phyloP scores from a whole-genome alignment of 1,140 invertebrate species.

The Hyposmocoma kahamanoa region DNA sequence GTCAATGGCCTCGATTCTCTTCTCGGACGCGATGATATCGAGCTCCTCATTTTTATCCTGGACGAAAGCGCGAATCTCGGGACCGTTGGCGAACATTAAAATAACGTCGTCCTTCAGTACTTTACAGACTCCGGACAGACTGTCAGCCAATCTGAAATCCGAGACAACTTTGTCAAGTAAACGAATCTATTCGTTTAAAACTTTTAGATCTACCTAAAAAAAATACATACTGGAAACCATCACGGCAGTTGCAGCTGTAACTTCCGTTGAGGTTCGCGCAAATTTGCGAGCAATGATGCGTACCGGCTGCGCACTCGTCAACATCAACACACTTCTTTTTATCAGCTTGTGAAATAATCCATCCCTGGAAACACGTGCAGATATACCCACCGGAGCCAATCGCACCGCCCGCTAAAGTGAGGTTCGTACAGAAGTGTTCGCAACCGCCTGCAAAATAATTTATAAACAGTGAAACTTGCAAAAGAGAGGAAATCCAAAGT shows the following conservation, averaged over 20 bases:
- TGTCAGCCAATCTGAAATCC: conserved; percentile 77
- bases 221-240: conserved; percentile 80
- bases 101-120: conserved; percentile 78
- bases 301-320: conserved; percentile 90
- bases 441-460: conserved; percentile 88
- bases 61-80: conserved; percentile 87
- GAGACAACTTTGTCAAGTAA: too few species aligned
- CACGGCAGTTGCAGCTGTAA: conserved; percentile 89
- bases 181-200: too few species aligned
- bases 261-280: conserved; percentile 95
- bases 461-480: too few species aligned
- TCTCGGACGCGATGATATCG: conserved; percentile 87
- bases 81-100: conserved; percentile 85
- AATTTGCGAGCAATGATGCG: conserved; percentile 92
- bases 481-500: too few species aligned
- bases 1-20: conserved; percentile 91
- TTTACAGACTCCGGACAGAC: conserved; percentile 87
- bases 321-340: conserved; percentile 88
- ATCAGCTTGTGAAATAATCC: conserved; percentile 84
- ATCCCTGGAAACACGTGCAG: conserved; percentile 91
- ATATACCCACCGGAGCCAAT: conserved; percentile 81
- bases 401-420: conserved; percentile 76
- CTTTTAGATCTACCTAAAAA: too few species aligned
- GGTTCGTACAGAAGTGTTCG: conserved; percentile 91
- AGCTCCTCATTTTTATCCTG: conserved; percentile 79